Base-by-base conservation (phyloP, 2,888 invertebrate genomes). In the Idaea biselata region DNA sequence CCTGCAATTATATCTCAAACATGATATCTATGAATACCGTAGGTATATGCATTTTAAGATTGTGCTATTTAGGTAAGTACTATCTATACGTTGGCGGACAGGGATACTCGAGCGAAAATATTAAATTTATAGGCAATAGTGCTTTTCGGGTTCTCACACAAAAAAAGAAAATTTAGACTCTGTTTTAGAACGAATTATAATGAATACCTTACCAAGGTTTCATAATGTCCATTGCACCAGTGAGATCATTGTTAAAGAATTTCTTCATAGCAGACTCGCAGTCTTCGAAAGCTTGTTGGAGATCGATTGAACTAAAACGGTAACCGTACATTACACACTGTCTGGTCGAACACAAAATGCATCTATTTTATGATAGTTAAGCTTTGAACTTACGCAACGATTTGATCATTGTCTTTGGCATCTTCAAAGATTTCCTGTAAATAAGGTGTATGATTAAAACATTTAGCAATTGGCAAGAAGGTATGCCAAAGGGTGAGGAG, bases 201-300 rank as follows among this genome's bases (percentile, higher is more conserved):
- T 3, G 44, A 14, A 14, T 44, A 44, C 65, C 93, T 89, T 86
- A 96, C 97, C 96, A 96, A 64, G 97, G 97, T 74, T 94, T 94
- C 94, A 98, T 94, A 64, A 97, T 90, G 62, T 93, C 93, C 83
- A 95, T 95, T 0, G 99, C 98, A 77, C 96, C 95, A 14, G 94
- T 93, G 73, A 98, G 97, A 80, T 96, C 95, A 84, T 99, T 99
- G 85, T 98, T 98, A 84, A 99, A 97, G 85, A 99, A 99, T 74
- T 95, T 95, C 79, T 96, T 94, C n/a, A 98, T 95, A 0, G 98
- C 97, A 60, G 93, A 85, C 78, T 95, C 95, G 16, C 96, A 95
- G 77, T 98, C 97, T 61, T 94, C 93, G 69, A 98, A 94, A 0
- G 97, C 95, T 33, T 94, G 93, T 55, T 94, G 92, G 71, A 97